A percentile compares a stretch with the other conserved stretches of the same genome.
Evolutionary conservation across 2,113 vertebrate genomes (phyloP).

Genomic region (Barnardius zonarius): DNA sequence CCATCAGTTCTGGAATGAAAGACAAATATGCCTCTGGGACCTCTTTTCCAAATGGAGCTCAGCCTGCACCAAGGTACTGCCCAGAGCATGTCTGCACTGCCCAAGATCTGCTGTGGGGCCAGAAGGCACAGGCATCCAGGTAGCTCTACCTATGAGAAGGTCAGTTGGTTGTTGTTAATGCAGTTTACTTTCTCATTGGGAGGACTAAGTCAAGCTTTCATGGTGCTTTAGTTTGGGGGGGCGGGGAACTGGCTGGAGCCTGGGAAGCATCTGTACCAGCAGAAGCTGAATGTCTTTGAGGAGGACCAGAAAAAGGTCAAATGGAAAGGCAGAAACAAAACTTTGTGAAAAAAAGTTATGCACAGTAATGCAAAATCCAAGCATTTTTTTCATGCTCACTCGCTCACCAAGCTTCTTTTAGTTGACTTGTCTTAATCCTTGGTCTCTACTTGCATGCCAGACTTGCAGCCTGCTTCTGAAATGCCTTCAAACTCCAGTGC

Average conservation of each 20-base stretch:
- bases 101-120: neutral
- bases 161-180: neutral
- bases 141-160: no score
- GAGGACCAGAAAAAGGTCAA: neutral
- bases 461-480: neutral
- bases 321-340: neutral
- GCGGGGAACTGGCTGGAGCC: neutral
- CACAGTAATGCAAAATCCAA: neutral
- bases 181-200: neutral
- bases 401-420: neutral
- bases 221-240: neutral
- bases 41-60: neutral
- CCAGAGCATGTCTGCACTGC: neutral
- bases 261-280: neutral
- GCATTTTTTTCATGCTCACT: neutral
- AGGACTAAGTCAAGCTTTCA: neutral
- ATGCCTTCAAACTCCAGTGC: neutral
- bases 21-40: rapidly evolving
- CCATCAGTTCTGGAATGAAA: neutral
- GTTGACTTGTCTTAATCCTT: neutral
- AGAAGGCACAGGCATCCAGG: neutral
- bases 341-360: neutral
- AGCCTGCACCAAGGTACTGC: neutral
- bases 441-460: no score
- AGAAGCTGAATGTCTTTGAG: neutral